Conservation (phyloP, 2,888 invertebrate species). For the Pseudoips prasinana region DNA sequence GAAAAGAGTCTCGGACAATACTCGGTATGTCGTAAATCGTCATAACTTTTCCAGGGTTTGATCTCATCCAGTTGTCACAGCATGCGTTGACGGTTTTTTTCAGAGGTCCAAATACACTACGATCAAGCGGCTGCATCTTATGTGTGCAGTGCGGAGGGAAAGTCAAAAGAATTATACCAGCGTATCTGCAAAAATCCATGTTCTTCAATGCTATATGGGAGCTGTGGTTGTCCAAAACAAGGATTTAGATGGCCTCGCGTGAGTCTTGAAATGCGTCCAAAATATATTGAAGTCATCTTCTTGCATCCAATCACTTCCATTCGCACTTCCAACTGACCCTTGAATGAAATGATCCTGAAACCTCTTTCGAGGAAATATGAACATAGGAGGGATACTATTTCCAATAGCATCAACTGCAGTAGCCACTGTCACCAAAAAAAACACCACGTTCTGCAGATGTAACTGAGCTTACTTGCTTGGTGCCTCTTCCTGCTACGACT, state of each 20-base stretch:
- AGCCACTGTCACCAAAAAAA: slow-evolving; percentile 24
- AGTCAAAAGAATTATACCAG: slow-evolving; percentile 8
- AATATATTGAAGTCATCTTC: slow-evolving; percentile 22
- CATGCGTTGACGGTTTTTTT: slow-evolving; percentile 5
- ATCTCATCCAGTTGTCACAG: slow-evolving; percentile 17
- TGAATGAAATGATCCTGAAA: not conserved
- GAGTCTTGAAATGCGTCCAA: slow-evolving; percentile 14
- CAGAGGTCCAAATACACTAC: not conserved
- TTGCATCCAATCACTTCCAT: slow-evolving; percentile 26
- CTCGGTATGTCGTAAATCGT: slow-evolving; percentile 18
- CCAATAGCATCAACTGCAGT: slow-evolving; percentile 8
- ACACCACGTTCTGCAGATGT: no score
- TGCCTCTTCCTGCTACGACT: no score
- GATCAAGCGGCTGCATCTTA: slow-evolving; percentile 8
- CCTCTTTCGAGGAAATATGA: slow-evolving; percentile 1
- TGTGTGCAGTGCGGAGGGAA: slow-evolving; percentile 26
- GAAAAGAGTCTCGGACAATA: no score
- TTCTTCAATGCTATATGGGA: slow-evolving; percentile 19
- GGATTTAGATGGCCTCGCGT: slow-evolving; percentile 11
- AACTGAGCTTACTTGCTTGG: no score
- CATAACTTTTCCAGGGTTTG: slow-evolving; percentile 11
- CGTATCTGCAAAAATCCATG: slow-evolving; percentile 8
- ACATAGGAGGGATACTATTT: slow-evolving; percentile 1
- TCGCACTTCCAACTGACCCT: slow-evolving; percentile 18
- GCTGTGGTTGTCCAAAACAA: slow-evolving; percentile 25